Evolutionary conservation across 2,888 invertebrate species (phyloP), one percentile per base, ranked within the genome.

Genomic region (Xestia ashworthii): DNA sequence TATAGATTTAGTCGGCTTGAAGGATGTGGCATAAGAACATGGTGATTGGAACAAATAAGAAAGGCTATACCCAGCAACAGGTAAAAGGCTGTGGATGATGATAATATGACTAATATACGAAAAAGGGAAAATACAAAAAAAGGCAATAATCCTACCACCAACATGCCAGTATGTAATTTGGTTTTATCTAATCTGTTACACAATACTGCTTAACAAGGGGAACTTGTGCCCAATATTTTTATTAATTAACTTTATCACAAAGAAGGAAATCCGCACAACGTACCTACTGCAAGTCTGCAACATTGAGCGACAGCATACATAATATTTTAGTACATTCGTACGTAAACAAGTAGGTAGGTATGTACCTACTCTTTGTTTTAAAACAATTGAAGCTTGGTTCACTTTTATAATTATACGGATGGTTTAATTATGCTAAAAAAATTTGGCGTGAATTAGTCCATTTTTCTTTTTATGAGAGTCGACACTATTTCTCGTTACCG

Each of bases 371-470:
- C 46, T 44, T 55, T 67, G 66, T 71, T 66, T 11, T 19, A 12
- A 41, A 71, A 78, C 74, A 82, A 48, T 68, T 62, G 60, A 38
- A 50, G 60, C 22, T 46, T 46, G 46, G 44, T 68, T 53, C 58
- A 68, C 38, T 67, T 64, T 64, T 60, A 22, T 60, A 64, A 80
- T 64, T 64, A 64, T 16, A 60, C 73, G 74, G 80, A 83, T 67
- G 69, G 44, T n/a, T 58, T 50, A 79, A 82, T 84, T 64, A 80
- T 48, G 62, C 8, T 66, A 80, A 70, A 69, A 60, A 9, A 22
- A 69, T 48, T 44, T 32, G 41, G 53, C 32, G 11, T 44, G 48
- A 60, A 72, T 72, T 22, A 65, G 55, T 65, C 8, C 3, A 25
- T n/a, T 58, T 0, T 71, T 50, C n/a, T n/a, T 25, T 38, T 25